Evolutionary conservation across 2,888 invertebrate species (phyloP).

Genomic region (Myathropa florea): DNA sequence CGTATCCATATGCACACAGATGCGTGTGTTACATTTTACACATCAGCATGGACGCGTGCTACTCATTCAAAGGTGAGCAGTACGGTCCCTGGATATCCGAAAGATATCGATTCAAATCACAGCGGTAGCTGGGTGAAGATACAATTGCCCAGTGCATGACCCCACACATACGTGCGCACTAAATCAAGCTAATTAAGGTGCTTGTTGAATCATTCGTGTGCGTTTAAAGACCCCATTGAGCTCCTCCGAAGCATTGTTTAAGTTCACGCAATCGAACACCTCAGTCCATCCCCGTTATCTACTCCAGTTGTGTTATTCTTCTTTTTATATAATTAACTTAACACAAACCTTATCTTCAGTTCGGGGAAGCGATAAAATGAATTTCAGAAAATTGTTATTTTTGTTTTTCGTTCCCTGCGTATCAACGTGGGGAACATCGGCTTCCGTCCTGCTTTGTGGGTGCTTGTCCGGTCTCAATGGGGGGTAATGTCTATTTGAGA

Average conservation of each 20-base stretch:
- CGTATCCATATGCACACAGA: neutral
- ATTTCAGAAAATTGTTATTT: neutral
- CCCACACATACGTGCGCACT: neutral
- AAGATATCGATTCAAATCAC: slow-evolving; percentile 1
- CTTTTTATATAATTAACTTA: neutral
- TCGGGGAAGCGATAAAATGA: neutral
- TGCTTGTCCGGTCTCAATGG: neutral
- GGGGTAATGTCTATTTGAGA: slow-evolving; percentile 3
- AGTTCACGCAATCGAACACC: neutral
- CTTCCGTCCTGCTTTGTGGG: neutral
- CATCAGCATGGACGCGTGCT: neutral
- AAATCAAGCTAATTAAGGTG: neutral
- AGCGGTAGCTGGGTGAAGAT: neutral
- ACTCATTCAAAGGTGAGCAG: neutral
- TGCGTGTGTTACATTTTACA: neutral
- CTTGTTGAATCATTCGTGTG: neutral
- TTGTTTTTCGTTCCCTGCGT: neutral
- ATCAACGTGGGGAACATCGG: neutral
- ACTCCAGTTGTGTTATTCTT: neutral
- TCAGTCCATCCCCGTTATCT: neutral
- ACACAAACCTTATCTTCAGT: neutral
- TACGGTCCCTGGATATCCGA: neutral
- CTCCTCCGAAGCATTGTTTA: neutral
- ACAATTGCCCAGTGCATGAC: neutral
- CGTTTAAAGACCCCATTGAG: neutral